Evolutionary conservation across 2,113 vertebrate species (phyloP), one percentile per base, ranked within the genome.

Genomic region (Misgurnus mizolepis): DNA sequence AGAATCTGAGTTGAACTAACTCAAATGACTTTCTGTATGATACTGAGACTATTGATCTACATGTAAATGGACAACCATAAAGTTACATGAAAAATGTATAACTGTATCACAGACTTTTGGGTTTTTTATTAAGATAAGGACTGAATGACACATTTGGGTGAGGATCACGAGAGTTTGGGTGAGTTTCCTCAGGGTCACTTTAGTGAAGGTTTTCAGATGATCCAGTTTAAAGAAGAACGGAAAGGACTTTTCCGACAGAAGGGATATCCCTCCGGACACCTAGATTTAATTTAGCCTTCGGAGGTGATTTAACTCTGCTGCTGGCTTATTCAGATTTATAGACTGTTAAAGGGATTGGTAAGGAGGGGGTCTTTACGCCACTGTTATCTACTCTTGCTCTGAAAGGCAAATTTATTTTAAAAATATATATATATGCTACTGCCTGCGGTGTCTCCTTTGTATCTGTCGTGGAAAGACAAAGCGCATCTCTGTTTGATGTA

Each of bases 381-480:
- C 78, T 67, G 71, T 56, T 68, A 79, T 75, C 82, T 87, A 79
- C 85, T 81, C 69, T 71, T 3, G 76, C 78, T 81, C 66, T 15
- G 69, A 50, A 79, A 87, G 83, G 71, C 50, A 87, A 81, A 87
- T 89, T 76, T 86, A 84, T 90, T 87, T 80, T 66, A 85, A 81
- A 88, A 82, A 88, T 84, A 85, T 15, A 64, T 45, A 74, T 84
- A 87, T 84, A 73, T 79, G 73, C 81, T 79, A 81, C 84, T 82
- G 84, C 75, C 79, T 70, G 83, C 86, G 66, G 76, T 81, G 81
- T 86, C 82, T 88, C 67, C 85, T 89, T 82, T 82, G 81, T 83
- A 84, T 82, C 67, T 89, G 86, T 87, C 74, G 69, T 83, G 80
- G 83, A 77, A 79, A 91, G 78, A 89, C 86, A 88, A 89, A 87